Base-by-base conservation (phyloP, 2,113 vertebrate genomes). In the Pardalotus punctatus region DNA sequence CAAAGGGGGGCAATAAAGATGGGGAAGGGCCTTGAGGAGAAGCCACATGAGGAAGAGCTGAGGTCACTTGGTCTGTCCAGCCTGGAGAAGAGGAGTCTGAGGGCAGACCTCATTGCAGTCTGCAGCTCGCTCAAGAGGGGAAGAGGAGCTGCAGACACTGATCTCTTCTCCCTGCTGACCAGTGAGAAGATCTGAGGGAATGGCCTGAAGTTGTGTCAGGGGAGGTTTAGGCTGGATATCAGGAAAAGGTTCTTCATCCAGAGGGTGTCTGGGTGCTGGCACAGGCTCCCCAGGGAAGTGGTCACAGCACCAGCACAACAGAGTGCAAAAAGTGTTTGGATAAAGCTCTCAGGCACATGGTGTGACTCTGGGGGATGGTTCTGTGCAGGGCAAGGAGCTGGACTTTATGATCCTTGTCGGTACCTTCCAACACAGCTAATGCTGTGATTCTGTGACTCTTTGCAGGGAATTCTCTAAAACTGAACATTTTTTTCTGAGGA, bases 21-120 rank as follows among this genome's bases (percentile, higher is more conserved):
- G 24, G 8, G 40, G 29, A 48, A 85, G 5, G 8, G 35, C 51
- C 5, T 48, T 50, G 29, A 74, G 24, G 12, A 6, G 29, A 57
- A 74, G 29, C 14, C 0, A 0, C 24, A 40, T n/a, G 20, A 74
- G 12, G 12, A 48, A 15, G 10, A 29, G 20, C 16, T 57, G 24
- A 57, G 43, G 25, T 31, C 43, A 50, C 21, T 13, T 8, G 16
- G 43, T 11, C 51, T 85, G 13, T 11, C 35, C 51, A 42, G 35
- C 10, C 60, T 16, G 24, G 7, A 42, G 14, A 31, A 86, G 31
- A 50, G n/a, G n/a, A n/a, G n/a, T n/a, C 13, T 35, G 43, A 76
- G 14, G 8, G 21, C 16, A 86, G 2, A 50, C 21, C 2, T 31
- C 35, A 25, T 1, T 3, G 25, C 16, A 42, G 7, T 25, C 42